Base-by-base conservation (phyloP, 2,797 vertebrate genomes). In the Heteromormyrus szaboi region DNA sequence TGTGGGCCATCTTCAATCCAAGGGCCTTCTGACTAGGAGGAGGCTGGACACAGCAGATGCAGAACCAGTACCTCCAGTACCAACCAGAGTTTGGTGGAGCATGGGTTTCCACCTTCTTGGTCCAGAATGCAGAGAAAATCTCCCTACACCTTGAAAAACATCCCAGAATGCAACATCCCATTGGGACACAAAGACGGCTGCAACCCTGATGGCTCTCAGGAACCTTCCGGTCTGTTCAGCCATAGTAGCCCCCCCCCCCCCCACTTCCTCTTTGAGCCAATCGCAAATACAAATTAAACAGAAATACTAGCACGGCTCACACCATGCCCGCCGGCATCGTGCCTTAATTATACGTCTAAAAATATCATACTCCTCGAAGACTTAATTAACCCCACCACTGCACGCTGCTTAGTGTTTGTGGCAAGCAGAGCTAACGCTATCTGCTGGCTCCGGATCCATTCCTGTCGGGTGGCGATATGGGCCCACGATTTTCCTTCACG, bases 311-410 rank as follows among this genome's bases (percentile, higher is more conserved):
- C 93, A 93, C 94, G 95, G 94, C 94, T 94, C 95, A 93, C 9
- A 89, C 91, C 93, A 90, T 62, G 90, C 95, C 95, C 93, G 94
- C 93, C 88, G 90, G 94, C 92, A 79, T 93, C 94, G 91, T 94
- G 93, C 92, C 93, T 95, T 96, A 96, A 96, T 96, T 95, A 95
- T 94, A 95, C 87, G 90, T 94, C 95, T 95, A 96, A 96, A 96
- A 96, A 96, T 96, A 96, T 93, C 95, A 94, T 95, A 95, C 91
- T 94, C 95, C 96, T 96, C 92, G 93, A 95, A 96, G 94, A 96
- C 94, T 95, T 95, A 96, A 96, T 96, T 96, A 96, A 95, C 95
- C 95, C 94, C 54, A 91, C 94, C 91, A 94, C 94, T 95, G 91
- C 88, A 91, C 91, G 92, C 92, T 86, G 17, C 86, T 86, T 79